Percentiles rank a stretch among this genome's conserved stretches.
Conservation (phyloP, 2,888 invertebrate species). For the Hymenopus coronatus region DNA sequence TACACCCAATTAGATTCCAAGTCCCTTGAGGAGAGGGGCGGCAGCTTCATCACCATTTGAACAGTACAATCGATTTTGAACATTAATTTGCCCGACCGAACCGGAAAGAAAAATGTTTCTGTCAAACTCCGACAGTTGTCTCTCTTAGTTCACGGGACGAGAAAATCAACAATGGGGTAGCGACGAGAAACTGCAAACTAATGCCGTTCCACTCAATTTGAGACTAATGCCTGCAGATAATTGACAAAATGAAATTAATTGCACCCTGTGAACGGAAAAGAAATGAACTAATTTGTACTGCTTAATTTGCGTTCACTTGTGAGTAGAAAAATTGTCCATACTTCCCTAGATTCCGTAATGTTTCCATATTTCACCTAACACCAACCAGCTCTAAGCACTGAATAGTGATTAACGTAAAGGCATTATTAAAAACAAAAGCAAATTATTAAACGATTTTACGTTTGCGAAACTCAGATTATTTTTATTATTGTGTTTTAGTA, state of each 20-base stretch:
- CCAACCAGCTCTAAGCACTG: too few species aligned
- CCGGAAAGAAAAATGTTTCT: background rate
- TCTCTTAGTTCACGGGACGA: background rate
- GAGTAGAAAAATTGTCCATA: too few species aligned
- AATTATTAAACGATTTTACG: too few species aligned
- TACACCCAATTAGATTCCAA: background rate
- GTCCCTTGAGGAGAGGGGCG: background rate
- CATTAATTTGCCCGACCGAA: background rate
- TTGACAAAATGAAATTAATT: background rate
- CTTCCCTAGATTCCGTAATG: too few species aligned
- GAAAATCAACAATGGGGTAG: background rate
- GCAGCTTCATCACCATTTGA: background rate
- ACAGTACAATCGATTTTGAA: background rate
- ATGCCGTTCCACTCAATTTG: background rate
- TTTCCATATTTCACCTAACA: too few species aligned
- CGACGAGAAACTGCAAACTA: background rate
- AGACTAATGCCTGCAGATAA: background rate
- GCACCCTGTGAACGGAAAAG: too few species aligned
- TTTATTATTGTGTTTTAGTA: too few species aligned
- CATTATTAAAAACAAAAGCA: too few species aligned
- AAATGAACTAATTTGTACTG: too few species aligned
- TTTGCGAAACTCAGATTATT: too few species aligned
- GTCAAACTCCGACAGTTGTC: background rate
- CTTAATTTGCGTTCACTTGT: too few species aligned
- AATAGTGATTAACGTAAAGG: too few species aligned